Evolutionary conservation across 2,797 vertebrate genomes (phyloP), one percentile per base, ranked within the genome.

Genomic region (Enteromius argenteus): DNA sequence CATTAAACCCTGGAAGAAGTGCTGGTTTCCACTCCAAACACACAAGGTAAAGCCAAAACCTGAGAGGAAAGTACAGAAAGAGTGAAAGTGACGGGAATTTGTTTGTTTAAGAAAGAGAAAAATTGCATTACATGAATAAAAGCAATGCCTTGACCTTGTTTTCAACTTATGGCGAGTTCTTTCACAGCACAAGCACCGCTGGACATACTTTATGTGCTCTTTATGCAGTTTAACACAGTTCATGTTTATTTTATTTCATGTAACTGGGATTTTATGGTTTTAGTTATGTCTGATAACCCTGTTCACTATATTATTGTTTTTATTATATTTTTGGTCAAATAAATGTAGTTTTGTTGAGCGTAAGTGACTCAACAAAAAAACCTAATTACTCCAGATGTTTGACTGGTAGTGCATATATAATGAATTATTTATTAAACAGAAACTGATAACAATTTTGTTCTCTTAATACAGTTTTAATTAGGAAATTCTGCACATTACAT

Each of bases 151-250:
- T 81, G 68, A 81, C 53, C 68, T 62, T 62, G 23, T 71, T 21
- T n/a, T 71, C 67, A 60, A 71, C 79, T 56, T 51, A 32, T n/a
- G 76, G 60, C 42, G 58, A 14, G 23, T 49, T 13, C 35, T 56
- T 37, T 10, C 15, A 78, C 51, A 80, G 62, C 39, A 80, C 5
- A 83, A 67, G 79, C 27, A 39, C 30, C 5, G 37, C 68, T 44
- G 76, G 53, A 68, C 51, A 13, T 9, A 32, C 37, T 64, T 51
- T 0, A 39, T 35, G 49, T 42, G 42, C 60, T 88, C 62, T 15
- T 77, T 81, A 89, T 80, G 88, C 89, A 85, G 84, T 58, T 64
- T 58, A 4, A 71, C 64, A 74, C 66, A 74, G 78, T 6, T 11
- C 1, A 58, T 11, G 56, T 56, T 23, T 60, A 27, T 23, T 23